phyloP scores from a whole-genome alignment of 1,140 invertebrate species.

The Apis laboriosa region DNA sequence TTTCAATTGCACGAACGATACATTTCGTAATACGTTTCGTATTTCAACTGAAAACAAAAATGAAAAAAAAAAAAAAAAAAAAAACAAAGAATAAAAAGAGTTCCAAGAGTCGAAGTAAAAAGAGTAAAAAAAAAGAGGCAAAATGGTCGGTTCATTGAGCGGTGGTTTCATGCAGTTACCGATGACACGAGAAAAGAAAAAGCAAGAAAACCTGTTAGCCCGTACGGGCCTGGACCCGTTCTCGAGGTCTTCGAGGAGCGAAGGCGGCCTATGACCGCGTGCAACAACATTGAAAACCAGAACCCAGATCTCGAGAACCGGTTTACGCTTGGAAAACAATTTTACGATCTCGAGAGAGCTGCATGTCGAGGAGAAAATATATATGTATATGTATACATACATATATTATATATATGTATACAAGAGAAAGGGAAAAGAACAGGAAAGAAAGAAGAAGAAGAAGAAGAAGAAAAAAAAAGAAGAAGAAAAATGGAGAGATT shows the following conservation, averaged over 20 bases:
- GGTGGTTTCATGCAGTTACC: not conserved
- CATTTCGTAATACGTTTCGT: too few species aligned
- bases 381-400: not conserved
- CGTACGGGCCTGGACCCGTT: constrained; percentile 30
- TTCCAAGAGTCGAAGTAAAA: not conserved
- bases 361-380: not conserved
- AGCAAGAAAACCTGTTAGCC: constrained; percentile 20
- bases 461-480: not conserved
- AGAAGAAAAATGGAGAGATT: constrained; percentile 18
- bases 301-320: constrained; percentile 76
- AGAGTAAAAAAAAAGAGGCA: not conserved
- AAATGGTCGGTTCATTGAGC: constrained; percentile 34
- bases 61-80: not conserved
- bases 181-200: constrained; percentile 22
- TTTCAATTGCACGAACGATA: too few species aligned
- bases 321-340: constrained; percentile 78
- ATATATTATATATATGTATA: not conserved
- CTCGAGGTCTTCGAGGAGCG: constrained; percentile 58
- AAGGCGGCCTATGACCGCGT: constrained; percentile 78
- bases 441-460: not conserved
- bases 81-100: not conserved
- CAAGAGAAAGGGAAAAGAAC: constrained; percentile 28
- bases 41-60: too few species aligned
- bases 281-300: constrained; percentile 78
- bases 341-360: constrained; percentile 74